Evolutionary conservation across 2,888 invertebrate genomes (phyloP), one percentile per base, ranked within the genome.

Genomic region (Ectemnius cavifrons): DNA sequence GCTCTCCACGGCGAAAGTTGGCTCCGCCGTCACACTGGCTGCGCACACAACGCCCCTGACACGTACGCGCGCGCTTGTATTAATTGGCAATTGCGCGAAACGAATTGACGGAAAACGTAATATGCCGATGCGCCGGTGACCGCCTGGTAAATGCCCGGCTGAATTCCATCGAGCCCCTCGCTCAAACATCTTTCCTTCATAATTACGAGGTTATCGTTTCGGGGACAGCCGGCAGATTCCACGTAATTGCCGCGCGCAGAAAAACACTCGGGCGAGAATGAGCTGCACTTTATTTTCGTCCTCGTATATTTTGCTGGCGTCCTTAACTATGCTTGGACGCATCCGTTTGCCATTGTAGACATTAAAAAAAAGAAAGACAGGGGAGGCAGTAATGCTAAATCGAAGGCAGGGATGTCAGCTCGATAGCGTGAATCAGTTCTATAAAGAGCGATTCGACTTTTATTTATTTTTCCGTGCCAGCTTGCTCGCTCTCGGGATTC

Each of bases 31-130:
- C 37, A 37, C 37, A 6, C 6, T 37, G 37, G 2, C 6, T 37
- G 37, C 37, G 37, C 37, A 37, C 37, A 8, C 8, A 37, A 0
- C 5, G 37, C 37, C 1, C 8, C 37, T 11, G 37, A 37, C 37
- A 37, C 37, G 37, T 37, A 37, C 37, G 37, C 37, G 37, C 37
- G 37, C 37, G 37, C 8, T 8, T 71, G 79, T 83, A 82, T 82
- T 82, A 82, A 82, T 83, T 83, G 83, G 67, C 77, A 76, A 77
- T 72, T 67, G 63, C 62, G 71, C 71, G 77, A 77, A 75, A 77
- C 76, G 77, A 81, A 79, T 82, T 71, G 80, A 74, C 70, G 68
- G 64, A 76, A 70, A 67, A 59, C 69, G 56, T 68, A 63, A 57
- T 73, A 72, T 76, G 71, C 59, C 68, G 59, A 69, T 73, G 77